Conservation (phyloP, 2,113 vertebrate species). For the Alethe castanea region DNA sequence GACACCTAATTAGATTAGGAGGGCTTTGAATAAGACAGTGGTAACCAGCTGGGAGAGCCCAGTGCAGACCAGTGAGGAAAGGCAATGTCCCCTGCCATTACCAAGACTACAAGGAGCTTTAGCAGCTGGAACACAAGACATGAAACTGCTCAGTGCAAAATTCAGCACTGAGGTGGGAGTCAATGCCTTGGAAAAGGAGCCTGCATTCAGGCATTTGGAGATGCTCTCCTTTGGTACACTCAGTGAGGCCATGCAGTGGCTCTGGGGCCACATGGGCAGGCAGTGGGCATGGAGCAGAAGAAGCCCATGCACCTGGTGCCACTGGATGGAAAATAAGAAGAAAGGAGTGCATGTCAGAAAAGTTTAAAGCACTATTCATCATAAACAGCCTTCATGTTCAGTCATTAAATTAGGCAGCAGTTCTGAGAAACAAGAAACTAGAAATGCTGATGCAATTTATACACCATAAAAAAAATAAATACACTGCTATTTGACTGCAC, state of each 20-base stretch:
- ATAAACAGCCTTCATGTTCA: background rate
- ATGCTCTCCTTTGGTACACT: background rate
- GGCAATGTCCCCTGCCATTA: background rate
- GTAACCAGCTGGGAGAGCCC: background rate
- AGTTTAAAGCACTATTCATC: background rate
- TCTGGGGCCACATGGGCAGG: fast-evolving
- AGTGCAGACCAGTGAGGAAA: background rate
- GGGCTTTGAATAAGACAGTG: background rate
- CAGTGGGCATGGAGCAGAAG: background rate
- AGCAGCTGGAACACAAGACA: background rate
- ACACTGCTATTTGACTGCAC: background rate
- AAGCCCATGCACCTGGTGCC: background rate
- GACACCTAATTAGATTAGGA: constrained; percentile 33
- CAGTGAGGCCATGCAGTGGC: background rate
- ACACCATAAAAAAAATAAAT: constrained; percentile 33
- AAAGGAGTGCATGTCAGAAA: background rate
- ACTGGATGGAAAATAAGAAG: background rate
- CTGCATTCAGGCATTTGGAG: background rate
- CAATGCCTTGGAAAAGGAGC: background rate
- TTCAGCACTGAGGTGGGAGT: background rate
- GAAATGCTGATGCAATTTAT: constrained; percentile 11
- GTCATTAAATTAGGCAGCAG: background rate
- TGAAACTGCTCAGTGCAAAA: background rate
- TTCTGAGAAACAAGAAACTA: background rate
- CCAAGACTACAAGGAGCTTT: background rate